Evolutionary conservation across 2,888 invertebrate genomes (phyloP).

Genomic region (Conistra vaccinii): DNA sequence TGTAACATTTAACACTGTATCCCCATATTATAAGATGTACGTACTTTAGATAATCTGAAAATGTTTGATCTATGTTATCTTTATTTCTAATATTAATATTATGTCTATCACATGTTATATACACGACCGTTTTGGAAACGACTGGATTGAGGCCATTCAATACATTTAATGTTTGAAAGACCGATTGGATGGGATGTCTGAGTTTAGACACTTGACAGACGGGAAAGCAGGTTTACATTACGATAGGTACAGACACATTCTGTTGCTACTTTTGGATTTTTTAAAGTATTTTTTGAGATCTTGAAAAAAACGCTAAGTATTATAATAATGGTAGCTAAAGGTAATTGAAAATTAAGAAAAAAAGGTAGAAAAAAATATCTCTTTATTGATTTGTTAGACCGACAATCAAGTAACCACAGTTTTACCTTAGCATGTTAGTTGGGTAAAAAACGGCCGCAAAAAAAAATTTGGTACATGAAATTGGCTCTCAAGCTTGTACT

Average conservation of each 20-base stretch:
- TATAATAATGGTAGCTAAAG: neutral
- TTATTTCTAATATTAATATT: no score
- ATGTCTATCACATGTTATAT: no score
- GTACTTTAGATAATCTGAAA: no score
- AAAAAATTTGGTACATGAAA: neutral
- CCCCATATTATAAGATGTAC: no score
- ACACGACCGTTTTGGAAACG: neutral
- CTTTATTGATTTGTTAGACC: neutral
- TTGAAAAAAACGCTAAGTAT: neutral
- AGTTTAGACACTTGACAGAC: slow-evolving; percentile 11
- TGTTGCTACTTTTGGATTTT: neutral
- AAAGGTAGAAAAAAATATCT: neutral
- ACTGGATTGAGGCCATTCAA: slow-evolving; percentile 1
- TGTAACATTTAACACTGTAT: no score
- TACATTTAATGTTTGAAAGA: slow-evolving; percentile 2
- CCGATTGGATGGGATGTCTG: slow-evolving; percentile 3
- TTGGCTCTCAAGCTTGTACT: neutral
- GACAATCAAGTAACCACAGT: neutral
- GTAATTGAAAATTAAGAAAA: neutral
- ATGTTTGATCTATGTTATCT: no score
- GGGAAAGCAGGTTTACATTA: neutral
- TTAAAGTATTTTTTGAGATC: no score
- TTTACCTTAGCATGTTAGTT: neutral
- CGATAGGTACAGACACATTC: neutral
- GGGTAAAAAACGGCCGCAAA: neutral